These are phyloP conservation scores for Eurois occulta DNA, from an alignment of 2,888 invertebrate genomes.

Conservation along the genomic window DNA sequence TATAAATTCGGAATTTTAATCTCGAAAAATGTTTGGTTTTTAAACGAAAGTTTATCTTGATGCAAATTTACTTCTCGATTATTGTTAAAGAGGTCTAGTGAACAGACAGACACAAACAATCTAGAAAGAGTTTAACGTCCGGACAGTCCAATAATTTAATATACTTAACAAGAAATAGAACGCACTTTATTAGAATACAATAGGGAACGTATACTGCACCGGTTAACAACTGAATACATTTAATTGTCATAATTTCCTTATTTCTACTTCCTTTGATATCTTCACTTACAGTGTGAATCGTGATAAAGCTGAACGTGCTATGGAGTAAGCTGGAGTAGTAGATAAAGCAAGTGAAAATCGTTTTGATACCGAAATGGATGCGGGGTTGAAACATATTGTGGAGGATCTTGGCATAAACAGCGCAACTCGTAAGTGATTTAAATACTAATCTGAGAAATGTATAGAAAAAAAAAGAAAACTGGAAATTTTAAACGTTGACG, in stretches of 20 bases:
- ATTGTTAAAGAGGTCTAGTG: not conserved
- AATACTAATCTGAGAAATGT: not conserved
- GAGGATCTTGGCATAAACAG: slow-evolving; percentile 38
- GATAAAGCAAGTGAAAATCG: slow-evolving; percentile 7
- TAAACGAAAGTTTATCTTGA: not conserved
- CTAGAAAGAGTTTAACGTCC: not conserved
- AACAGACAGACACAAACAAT: too few relatives aligned
- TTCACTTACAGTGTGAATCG: slow-evolving; percentile 44
- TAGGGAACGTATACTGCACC: slow-evolving; percentile 48
- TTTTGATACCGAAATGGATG: slow-evolving; percentile 43
- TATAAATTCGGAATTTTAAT: too few relatives aligned
- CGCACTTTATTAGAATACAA: slow-evolving; percentile 72
- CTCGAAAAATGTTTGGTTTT: not conserved
- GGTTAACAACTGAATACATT: slow-evolving; percentile 33
- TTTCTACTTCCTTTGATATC: slow-evolving; percentile 19
- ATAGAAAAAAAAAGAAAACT: not conserved
- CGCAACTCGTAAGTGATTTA: slow-evolving; percentile 40
- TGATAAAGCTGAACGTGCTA: slow-evolving; percentile 47
- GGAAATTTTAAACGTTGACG: not conserved
- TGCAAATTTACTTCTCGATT: not conserved
- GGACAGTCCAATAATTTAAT: slow-evolving; percentile 17
- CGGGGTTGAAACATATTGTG: slow-evolving; percentile 47
- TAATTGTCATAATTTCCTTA: slow-evolving; percentile 53
- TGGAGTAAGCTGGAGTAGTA: slow-evolving; percentile 19
- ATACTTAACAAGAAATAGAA: slow-evolving; percentile 42